Percentiles rank a stretch among this genome's conserved stretches.
Conservation (phyloP, 2,888 invertebrate genomes). For the Bugulina stolonifera region DNA sequence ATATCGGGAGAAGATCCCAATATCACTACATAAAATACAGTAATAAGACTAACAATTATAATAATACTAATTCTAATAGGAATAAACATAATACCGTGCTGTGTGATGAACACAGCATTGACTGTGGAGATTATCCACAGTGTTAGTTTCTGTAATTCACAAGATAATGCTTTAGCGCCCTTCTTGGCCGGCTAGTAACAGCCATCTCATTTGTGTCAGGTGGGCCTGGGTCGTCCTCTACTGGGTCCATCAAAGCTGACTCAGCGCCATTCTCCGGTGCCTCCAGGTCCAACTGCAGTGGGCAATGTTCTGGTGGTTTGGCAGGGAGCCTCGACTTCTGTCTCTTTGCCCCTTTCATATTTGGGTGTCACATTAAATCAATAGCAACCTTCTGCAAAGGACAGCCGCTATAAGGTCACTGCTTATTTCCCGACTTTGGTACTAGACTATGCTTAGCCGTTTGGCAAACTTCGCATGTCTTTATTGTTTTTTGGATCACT, state of each 20-base stretch:
- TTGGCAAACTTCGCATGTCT: not conserved
- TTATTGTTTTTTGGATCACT: not conserved
- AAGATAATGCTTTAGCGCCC: too few relatives aligned
- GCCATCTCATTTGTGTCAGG: too few relatives aligned
- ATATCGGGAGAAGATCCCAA: slow-evolving; percentile 1
- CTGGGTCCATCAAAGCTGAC: too few relatives aligned
- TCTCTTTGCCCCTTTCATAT: too few relatives aligned
- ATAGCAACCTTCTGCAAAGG: not conserved
- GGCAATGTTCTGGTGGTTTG: too few relatives aligned
- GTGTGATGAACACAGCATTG: not conserved
- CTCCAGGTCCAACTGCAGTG: too few relatives aligned
- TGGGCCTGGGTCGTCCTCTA: too few relatives aligned
- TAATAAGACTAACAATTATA: not conserved
- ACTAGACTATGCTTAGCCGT: not conserved
- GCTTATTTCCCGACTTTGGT: not conserved
- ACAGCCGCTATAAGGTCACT: not conserved
- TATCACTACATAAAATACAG: not conserved
- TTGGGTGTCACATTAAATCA: not conserved
- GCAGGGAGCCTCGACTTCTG: too few relatives aligned
- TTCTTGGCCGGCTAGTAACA: too few relatives aligned
- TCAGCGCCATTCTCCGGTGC: too few relatives aligned
- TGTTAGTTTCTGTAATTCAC: too few relatives aligned
- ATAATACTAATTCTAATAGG: not conserved
- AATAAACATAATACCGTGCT: not conserved
- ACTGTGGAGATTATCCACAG: too few relatives aligned